A percentile compares a stretch with the other conserved stretches of the same genome.
phyloP scores from a whole-genome alignment of 1,140 invertebrate species.

The Papilio polyxenes region DNA sequence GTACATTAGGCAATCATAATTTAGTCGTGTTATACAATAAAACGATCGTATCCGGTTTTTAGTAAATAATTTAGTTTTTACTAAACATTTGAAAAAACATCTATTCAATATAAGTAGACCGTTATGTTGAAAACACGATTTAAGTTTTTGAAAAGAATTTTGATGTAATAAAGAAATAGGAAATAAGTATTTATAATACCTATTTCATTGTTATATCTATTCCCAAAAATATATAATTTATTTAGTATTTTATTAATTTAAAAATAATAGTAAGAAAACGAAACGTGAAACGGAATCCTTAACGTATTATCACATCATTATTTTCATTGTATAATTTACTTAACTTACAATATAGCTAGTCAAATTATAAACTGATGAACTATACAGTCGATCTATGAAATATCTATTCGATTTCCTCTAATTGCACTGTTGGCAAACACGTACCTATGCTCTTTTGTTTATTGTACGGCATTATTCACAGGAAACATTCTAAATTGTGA shows the following conservation, averaged over 20 bases:
- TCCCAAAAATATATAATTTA: background rate
- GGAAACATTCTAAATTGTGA: conserved; percentile 7
- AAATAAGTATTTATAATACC: background rate
- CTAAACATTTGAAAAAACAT: background rate
- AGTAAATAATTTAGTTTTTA: background rate
- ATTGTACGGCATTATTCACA: background rate
- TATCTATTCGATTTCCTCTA: background rate
- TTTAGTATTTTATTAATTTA: too few species aligned
- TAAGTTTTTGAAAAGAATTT: background rate
- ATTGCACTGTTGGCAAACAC: background rate
- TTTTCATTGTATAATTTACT: too few species aligned
- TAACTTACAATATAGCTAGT: too few species aligned
- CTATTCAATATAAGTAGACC: background rate
- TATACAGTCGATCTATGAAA: background rate
- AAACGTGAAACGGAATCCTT: too few species aligned
- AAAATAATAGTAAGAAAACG: too few species aligned
- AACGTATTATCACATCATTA: too few species aligned
- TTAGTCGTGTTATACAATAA: too few species aligned
- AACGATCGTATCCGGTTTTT: background rate
- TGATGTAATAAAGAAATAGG: background rate
- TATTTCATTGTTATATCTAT: background rate
- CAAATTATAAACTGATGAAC: background rate
- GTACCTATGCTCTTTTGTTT: background rate
- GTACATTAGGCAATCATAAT: too few species aligned
- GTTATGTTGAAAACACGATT: background rate